These are phyloP conservation scores for Eudasyphora cyanicolor DNA, from an alignment of 2,888 invertebrate genomes.

Conservation along the genomic window DNA sequence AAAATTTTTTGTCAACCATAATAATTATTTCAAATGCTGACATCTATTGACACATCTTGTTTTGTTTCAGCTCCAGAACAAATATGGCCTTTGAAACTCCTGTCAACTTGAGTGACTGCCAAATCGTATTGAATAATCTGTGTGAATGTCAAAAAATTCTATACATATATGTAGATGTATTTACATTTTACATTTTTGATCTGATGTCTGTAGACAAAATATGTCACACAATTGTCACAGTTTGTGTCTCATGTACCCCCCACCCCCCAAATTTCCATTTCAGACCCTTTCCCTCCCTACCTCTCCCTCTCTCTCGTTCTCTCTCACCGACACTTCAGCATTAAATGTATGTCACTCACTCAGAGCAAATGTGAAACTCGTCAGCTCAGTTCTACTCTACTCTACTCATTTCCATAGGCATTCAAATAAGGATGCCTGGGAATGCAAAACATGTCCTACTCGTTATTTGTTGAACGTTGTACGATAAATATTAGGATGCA, in stretches of 20 bases:
- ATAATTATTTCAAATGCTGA: no score
- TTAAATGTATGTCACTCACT: neutral
- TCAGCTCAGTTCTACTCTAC: neutral
- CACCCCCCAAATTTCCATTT: neutral
- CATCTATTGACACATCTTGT: no score
- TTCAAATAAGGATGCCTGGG: neutral
- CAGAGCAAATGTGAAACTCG: neutral
- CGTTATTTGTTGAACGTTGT: neutral
- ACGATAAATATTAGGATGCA: constrained; percentile 1
- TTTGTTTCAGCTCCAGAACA: no score
- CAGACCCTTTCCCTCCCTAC: neutral
- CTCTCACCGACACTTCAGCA: no score
- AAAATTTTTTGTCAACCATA: no score
- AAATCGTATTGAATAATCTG: neutral
- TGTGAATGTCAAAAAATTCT: constrained; percentile 9
- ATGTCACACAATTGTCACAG: neutral
- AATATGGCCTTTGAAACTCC: no score
- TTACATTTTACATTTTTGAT: neutral
- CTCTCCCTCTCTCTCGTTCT: no score
- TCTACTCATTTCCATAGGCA: neutral
- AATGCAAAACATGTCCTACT: constrained; percentile 1
- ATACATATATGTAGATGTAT: constrained; percentile 8
- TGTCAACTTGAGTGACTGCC: neutral
- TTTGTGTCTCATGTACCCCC: neutral
- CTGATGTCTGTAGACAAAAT: neutral